Base-by-base conservation (phyloP, 2,113 vertebrate species). In the Amphiprion ocellaris region DNA sequence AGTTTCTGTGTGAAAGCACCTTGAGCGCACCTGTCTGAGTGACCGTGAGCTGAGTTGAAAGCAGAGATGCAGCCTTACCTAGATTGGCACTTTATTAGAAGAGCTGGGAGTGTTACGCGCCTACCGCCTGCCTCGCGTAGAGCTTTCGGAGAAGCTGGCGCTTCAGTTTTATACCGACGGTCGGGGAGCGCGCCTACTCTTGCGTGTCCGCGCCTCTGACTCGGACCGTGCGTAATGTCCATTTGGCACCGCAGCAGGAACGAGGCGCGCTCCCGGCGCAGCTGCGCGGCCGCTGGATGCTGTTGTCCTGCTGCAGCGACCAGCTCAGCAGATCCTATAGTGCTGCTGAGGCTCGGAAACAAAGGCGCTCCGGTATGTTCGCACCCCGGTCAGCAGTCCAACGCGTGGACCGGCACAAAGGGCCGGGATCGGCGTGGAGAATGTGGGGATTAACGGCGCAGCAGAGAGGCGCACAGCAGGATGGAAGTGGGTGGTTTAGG, bases 271-370 rank as follows among this genome's bases (percentile, higher is more conserved):
- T n/a, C 86, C 58, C 53, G 52, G 10, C 2, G n/a, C 16, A 19
- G n/a, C 63, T 37, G 37, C 63, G 63, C 14, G 54, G 61, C 74
- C 70, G 39, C 59, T 69, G 44, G 46, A 16, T 1, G 41, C 72
- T 68, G 84, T 88, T 90, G 74, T 77, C 72, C 82, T 26, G 65
- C 83, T 24, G 4, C 74, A 59, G 66, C 15, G 75, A 47, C 92
- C 77, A 94, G 91, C 87, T 95, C 95, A 95, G 95, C 95, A 95
- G 23, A 93, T 94, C 91, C 78, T 77, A 92, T 86, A 90, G 56
- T 74, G 72, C 47, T 56, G 67, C 73, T 15, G 77, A 16, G 17
- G 69, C 75, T 21, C 67, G 19, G 61, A 24, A 77, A 93, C 92
- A 94, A 94, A 89, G 83, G 82, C 67, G 71, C 74, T 87, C 93